A percentile compares a stretch with the other conserved stretches of the same genome.
phyloP scores from a whole-genome alignment of 2,113 vertebrate genomes.

The Poecilia latipinna region DNA sequence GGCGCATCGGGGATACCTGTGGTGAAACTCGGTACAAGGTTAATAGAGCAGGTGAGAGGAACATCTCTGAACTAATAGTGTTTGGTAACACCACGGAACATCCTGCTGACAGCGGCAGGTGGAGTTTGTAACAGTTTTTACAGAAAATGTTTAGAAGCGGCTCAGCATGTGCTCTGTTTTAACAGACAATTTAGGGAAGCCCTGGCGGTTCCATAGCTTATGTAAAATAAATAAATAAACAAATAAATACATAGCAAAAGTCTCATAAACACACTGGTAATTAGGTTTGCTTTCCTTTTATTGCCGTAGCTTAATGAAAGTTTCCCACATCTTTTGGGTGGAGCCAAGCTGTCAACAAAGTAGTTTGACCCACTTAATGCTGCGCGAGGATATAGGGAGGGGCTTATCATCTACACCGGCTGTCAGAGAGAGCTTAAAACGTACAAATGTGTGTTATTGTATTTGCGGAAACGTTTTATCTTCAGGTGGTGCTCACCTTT shows the following conservation, averaged over 20 bases:
- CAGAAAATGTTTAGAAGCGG: neutral
- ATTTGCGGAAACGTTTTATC: neutral
- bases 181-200: neutral
- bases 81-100: neutral
- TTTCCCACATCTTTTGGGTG: neutral
- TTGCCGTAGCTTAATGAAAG: conserved; percentile 17
- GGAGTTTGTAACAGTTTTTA: neutral
- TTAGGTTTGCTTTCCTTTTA: neutral
- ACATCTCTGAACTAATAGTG: neutral
- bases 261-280: neutral
- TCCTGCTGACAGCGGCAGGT: neutral
- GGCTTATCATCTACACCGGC: neutral
- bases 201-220: no score
- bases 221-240: neutral
- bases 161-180: neutral
- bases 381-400: neutral
- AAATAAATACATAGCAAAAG: neutral
- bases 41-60: conserved; percentile 29
- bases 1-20: neutral
- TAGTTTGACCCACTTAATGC: conserved; percentile 32
- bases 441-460: neutral
- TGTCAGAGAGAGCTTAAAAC: neutral
- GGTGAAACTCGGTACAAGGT: conserved; percentile 15
- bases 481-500: no score
- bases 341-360: conserved; percentile 27